Evolutionary conservation across 2,888 invertebrate genomes (phyloP).

Genomic region (Baronia brevicornis): DNA sequence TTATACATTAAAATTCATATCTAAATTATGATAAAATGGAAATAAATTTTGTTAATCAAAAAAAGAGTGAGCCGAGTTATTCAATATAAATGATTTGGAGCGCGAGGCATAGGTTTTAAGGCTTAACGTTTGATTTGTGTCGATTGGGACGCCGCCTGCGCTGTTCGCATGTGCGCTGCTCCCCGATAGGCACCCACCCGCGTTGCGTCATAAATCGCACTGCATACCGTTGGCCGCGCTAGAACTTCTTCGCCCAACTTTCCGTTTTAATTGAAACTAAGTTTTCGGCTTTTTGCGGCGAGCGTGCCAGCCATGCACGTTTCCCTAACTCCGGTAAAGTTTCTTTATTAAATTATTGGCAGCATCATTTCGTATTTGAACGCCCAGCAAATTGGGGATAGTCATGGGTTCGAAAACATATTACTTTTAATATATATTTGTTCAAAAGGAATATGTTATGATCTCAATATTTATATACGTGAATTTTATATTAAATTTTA

Average conservation of each 20-base stretch:
- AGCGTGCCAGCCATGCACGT: constrained; percentile 71
- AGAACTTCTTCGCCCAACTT: constrained; percentile 67
- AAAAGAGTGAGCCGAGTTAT: constrained; percentile 15
- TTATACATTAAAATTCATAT: constrained; percentile 30
- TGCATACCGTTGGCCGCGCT: constrained; percentile 31
- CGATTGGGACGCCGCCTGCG: constrained; percentile 19
- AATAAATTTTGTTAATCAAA: constrained; percentile 20
- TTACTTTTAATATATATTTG: constrained; percentile 28
- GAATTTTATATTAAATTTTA: constrained; percentile 4
- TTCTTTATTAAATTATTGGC: constrained; percentile 75
- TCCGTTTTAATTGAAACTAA: constrained; percentile 74
- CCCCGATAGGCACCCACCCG: constrained; percentile 8
- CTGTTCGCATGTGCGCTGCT: constrained; percentile 15
- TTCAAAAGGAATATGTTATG: constrained; percentile 7
- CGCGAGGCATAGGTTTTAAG: constrained; percentile 10
- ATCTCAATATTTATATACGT: constrained; percentile 4
- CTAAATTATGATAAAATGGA: constrained; percentile 26
- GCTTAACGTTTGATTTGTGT: constrained; percentile 43
- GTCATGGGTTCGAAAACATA: constrained; percentile 49
- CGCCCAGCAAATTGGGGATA: constrained; percentile 61
- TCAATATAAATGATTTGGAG: constrained; percentile 14
- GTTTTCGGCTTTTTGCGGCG: constrained; percentile 74
- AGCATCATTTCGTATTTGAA: constrained; percentile 71
- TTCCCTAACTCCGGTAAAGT: constrained; percentile 56
- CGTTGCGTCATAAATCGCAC: constrained; percentile 16